These are phyloP conservation scores for Drosophila tanythrix DNA, from an alignment of 2,888 invertebrate species.

Conservation along the genomic window DNA sequence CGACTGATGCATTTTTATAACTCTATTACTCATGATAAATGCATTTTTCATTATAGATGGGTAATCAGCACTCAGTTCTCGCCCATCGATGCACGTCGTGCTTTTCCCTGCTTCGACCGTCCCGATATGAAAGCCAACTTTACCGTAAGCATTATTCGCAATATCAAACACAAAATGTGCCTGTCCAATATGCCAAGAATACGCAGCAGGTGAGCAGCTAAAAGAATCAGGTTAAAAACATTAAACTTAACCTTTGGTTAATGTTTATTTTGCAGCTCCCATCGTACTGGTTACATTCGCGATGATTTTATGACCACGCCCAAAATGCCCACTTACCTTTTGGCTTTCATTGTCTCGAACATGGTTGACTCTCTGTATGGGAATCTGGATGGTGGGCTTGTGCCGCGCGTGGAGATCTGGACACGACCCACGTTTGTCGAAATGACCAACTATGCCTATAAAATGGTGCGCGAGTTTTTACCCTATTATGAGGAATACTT, in stretches of 20 bases:
- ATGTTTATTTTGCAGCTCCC: constrained; percentile 41
- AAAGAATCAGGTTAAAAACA: accelerated
- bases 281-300: constrained; percentile 86
- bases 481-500: constrained; percentile 89
- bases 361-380: constrained; percentile 83
- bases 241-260: not conserved
- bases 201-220: constrained; percentile 73
- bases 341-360: constrained; percentile 88
- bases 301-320: constrained; percentile 88
- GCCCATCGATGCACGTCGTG: constrained; percentile 91
- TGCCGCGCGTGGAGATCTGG: constrained; percentile 84
- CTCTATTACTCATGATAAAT: not conserved
- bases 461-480: constrained; percentile 87
- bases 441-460: constrained; percentile 86
- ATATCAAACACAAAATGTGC: constrained; percentile 84
- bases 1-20: not conserved
- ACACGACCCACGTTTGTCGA: constrained; percentile 82
- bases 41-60: constrained; percentile 86
- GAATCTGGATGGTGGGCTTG: constrained; percentile 67
- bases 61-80: constrained; percentile 93
- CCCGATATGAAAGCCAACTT: constrained; percentile 93
- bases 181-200: constrained; percentile 88
- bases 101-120: constrained; percentile 95
- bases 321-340: constrained; percentile 91
- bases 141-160: constrained; percentile 88